Evolutionary conservation across 2,113 vertebrate genomes (phyloP), one percentile per base, ranked within the genome.

Genomic region (Leuciscus idus): DNA sequence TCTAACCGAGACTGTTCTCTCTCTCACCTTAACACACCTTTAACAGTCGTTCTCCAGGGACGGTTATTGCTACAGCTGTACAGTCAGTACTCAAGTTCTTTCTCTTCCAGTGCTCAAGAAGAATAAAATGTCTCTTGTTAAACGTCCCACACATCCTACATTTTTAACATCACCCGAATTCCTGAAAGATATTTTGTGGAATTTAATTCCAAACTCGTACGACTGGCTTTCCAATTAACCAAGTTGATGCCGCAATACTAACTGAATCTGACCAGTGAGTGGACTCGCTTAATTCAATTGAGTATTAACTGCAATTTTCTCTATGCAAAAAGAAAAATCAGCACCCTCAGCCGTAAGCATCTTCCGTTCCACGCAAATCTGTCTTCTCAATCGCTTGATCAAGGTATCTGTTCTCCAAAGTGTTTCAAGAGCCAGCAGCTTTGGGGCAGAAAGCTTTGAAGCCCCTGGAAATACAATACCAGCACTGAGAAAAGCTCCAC

Each of bases 381-480:
- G 81, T 84, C 86, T 89, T 43, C 66, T 80, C 66, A 70, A 59
- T 85, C 33, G 55, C 46, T 85, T 89, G 75, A 89, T 82, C 84
- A 83, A 89, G 59, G 76, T 66, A 48, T 46, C 83, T 68, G 76
- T 77, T 81, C 76, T 87, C 78, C 72, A 76, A 57, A 81, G 46
- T 84, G 85, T 86, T 68, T 83, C 83, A 73, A 84, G 85, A 85
- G 52, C 80, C 84, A 81, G 88, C 80, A 84, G 85, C 88, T 86
- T 64, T 84, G 78, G 77, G 88, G 85, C 85, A 89, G 83, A 82
- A n/a, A 75, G 85, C 87, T 88, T 88, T 87, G 89, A 87, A 85
- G 86, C 87, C 86, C 88, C 77, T 88, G 85, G 89, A 90, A 89
- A 88, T 75, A 87, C 85, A 75, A 84, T 85, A 88, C 78, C 87